phyloP scores from a whole-genome alignment of 2,113 vertebrate genomes.

The Odontesthes bonariensis region DNA sequence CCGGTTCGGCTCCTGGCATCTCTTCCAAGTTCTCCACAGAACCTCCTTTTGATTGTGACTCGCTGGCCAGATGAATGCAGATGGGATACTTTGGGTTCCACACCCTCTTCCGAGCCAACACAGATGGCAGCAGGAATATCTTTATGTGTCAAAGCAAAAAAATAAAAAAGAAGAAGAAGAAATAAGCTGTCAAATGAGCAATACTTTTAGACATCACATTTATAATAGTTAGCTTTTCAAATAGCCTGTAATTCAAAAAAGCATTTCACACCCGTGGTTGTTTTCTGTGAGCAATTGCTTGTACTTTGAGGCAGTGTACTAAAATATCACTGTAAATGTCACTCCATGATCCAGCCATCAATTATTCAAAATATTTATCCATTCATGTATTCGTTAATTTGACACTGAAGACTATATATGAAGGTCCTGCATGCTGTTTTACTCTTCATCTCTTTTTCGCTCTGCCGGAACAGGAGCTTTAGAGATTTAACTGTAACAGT shows the following conservation, averaged over 20 bases:
- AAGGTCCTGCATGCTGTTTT: not conserved
- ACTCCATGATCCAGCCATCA: not conserved
- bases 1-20: not conserved
- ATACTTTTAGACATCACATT: not conserved
- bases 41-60: constrained; percentile 11
- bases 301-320: not conserved
- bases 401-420: not conserved
- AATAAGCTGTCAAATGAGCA: too few relatives aligned
- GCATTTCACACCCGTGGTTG: not conserved
- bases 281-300: not conserved
- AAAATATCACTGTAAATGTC: constrained; percentile 9
- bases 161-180: not conserved
- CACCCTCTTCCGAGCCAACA: constrained; percentile 86
- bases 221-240: not conserved
- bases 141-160: constrained; percentile 56
- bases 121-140: constrained; percentile 87
- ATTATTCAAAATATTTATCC: not conserved
- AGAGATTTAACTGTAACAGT: not conserved
- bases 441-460: not conserved
- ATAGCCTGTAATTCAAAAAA: not conserved
- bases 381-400: constrained; percentile 2
- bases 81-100: constrained; percentile 95
- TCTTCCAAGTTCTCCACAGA: constrained; percentile 20
- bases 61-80: constrained; percentile 82
- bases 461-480: not conserved